Evolutionary conservation across 2,888 invertebrate species (phyloP), one percentile per base, ranked within the genome.

Genomic region (Doris montereyensis): DNA sequence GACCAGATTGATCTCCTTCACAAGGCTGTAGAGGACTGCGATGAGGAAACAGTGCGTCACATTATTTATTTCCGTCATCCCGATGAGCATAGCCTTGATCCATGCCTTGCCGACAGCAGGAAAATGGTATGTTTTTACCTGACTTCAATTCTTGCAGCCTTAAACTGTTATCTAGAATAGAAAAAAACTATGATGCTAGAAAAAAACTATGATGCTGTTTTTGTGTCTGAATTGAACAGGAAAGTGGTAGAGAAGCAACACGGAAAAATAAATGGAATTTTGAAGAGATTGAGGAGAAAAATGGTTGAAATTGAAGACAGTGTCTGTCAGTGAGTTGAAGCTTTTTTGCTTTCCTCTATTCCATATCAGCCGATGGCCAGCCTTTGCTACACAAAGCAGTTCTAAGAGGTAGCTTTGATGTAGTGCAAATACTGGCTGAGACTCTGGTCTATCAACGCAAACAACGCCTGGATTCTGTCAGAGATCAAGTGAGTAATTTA

Each of bases 311-410:
- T 52, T 52, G 52, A 13, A 52, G n/a, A n/a, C n/a, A n/a, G n/a
- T n/a, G 52, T 8, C 13, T 52, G 13, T 52, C 13, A 52, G 8
- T 52, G 8, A 10, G 8, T 52, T 52, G 52, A 10, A 13, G 8
- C 8, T 52, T 8, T 52, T 52, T 52, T 10, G 13, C 52, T 52
- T 13, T 52, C 52, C n/a, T n/a, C n/a, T n/a, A n/a, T 10, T 5
- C 28, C 13, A 13, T 76, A 70, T 17, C 79, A 86, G 86, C 86
- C 13, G 87, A 88, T 82, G 88, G 88, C 3, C 89, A 89, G 81
- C 88, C 89, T 13, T 79, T 86, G 17, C 79, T 89, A 10, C 88
- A 88, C 77, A 89, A 89, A 75, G 88, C 88, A 17, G 87, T 88
- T 4, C 67, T 89, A 35, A 78, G 85, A 41, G 78, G 84, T 2